These are phyloP conservation scores for Coturnix japonica DNA, from an alignment of 2,113 vertebrate genomes.

Conservation along the genomic window DNA sequence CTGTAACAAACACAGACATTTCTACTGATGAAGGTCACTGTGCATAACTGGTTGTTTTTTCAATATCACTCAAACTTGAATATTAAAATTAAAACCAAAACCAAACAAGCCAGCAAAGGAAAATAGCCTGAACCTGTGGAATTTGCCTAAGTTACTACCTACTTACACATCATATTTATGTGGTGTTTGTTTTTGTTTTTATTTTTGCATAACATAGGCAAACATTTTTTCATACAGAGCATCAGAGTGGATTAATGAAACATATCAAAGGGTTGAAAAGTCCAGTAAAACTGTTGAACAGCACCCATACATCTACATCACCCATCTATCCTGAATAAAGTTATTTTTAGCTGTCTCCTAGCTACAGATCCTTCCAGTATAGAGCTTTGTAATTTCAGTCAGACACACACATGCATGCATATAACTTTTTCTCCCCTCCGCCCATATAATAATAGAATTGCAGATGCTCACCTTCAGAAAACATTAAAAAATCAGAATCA, in stretches of 20 bases:
- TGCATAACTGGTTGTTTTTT: not conserved
- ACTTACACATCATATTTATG: too few relatives aligned
- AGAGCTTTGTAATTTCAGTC: not conserved
- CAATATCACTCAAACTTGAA: not conserved
- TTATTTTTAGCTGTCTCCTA: constrained; percentile 12
- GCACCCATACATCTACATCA: not conserved
- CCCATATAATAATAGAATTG: not conserved
- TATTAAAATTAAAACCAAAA: not conserved
- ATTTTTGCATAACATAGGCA: not conserved
- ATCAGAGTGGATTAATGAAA: not conserved
- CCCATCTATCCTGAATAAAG: not conserved
- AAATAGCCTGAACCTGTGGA: not conserved
- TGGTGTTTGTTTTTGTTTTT: not conserved
- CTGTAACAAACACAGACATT: not conserved
- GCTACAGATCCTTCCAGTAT: not conserved
- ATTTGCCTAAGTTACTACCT: not conserved
- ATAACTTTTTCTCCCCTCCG: not conserved
- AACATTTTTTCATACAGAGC: not conserved
- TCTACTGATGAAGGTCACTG: not conserved
- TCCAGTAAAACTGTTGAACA: not conserved
- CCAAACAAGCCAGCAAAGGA: not conserved
- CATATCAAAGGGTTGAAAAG: not conserved
- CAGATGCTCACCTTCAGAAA: not conserved
- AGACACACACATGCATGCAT: not conserved
- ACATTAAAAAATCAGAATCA: not conserved